Evolutionary conservation across 2,888 invertebrate species (phyloP), one percentile per base, ranked within the genome.

Genomic region (Perizoma affinitatum): DNA sequence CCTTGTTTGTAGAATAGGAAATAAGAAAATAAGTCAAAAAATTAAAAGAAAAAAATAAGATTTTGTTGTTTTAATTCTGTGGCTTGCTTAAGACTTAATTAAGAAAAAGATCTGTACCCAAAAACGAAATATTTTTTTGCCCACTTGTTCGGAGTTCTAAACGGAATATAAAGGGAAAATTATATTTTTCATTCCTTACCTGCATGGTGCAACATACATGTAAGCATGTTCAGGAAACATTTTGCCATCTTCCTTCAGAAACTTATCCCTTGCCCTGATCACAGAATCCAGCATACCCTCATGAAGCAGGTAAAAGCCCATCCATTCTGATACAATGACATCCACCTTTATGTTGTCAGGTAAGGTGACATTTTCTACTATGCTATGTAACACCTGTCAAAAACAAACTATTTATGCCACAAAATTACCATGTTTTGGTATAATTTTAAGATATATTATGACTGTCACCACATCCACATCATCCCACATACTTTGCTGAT

Each of bases 281-380:
- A 99, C 96, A 0, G 98, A 97, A 82, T 98, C 97, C 55, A 99
- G 83, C 99, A 99, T 99, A 6, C 97, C 98, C 87, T 99, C 98
- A 79, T 98, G 98, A 10, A 99, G 88, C 40, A 99, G 92, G 87
- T 98, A 98, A 85, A 98, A 98, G 0, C 98, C 98, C 98, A 99
- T 99, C 98, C 98, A 99, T 88, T 99, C 98, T 0, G 98, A 98
- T 5, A 99, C 94, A 66, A 99, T 97, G 7, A 97, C 94, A 84
- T 98, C 98, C 1, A 97, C 96, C 84, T 96, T 95, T 6, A 93
- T 93, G 53, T 94, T 78, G 66, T 81, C 71, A 0, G 96, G 95
- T 52, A 96, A 83, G 0, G 84, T 79, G 4, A 97, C 93, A 76
- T 97, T 95, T 91, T 98, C 98, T 6, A 97, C 94, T 88, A 92